Base-by-base conservation (phyloP, 2,888 invertebrate genomes). In the Archaeoteleia sp. region DNA sequence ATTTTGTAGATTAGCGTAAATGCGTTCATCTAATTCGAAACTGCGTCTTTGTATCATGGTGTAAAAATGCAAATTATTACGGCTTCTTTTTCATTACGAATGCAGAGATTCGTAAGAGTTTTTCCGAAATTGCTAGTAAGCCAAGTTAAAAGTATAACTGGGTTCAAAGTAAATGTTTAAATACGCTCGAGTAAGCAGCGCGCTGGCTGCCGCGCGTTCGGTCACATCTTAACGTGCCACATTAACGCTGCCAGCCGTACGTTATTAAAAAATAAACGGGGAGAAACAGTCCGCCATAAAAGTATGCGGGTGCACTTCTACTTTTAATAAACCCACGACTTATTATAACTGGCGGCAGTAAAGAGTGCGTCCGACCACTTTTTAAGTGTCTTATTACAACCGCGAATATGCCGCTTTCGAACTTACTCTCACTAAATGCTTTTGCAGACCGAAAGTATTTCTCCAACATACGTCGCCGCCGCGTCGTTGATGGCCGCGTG, bases 291-390 rank as follows among this genome's bases (percentile, higher is more conserved):
- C 10, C 27, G 14, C 25, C 27, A 4, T 42, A 42, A 42, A 17
- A 20, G 34, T 10, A 9, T n/a, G n/a, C 15, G 6, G 14, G 9
- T 8, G 45, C 37, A 30, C 40, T 63, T 54, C 42, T 40, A 35
- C 53, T 51, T 65, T 70, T 62, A 61, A 62, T 65, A 62, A 71
- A 67, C 46, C 43, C 45, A 15, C 29, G 55, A 34, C 23, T 60
- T 48, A 37, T 54, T 48, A 58, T 54, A 63, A 58, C 48, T 23
- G 35, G 23, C 14, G 13, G 17, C n/a, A 13, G 6, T 34, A 71
- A 53, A 42, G 51, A 63, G 66, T 53, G 46, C 45, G 25, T 46
- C 37, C 53, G 32, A 60, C 53, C 35, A 9, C 7, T 30, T 61
- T 57, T 65, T 57, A 45, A 68, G 48, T 61, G 55, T 55, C 49